Conservation (phyloP, 35 echinoderm and acorn worm genomes). For the Heliocidaris erythrogramma region DNA sequence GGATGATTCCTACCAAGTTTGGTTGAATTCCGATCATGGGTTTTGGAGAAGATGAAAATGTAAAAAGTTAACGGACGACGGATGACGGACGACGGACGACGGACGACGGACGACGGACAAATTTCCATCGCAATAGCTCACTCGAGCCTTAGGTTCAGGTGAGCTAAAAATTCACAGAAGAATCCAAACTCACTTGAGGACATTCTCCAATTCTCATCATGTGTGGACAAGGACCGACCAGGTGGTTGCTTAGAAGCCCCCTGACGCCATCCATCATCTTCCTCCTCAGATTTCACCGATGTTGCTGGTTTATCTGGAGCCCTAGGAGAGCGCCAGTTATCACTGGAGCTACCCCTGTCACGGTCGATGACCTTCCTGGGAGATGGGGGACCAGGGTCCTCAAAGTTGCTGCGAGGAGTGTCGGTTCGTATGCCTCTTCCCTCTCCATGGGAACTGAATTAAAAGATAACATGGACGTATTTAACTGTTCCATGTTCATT, state of each 20-base stretch:
- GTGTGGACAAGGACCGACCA: constrained; percentile 42
- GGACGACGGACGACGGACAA: too few species aligned
- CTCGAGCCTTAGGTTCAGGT: too few species aligned
- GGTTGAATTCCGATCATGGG: too few species aligned
- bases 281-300: constrained; percentile 68
- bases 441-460: not conserved
- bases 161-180: too few species aligned
- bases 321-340: constrained; percentile 87
- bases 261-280: constrained; percentile 72
- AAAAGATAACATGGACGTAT: not conserved
- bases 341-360: constrained; percentile 82
- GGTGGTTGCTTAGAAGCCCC: constrained; percentile 50
- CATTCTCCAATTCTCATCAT: constrained; percentile 83
- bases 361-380: constrained; percentile 83
- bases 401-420: constrained; percentile 59
- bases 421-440: constrained; percentile 56
- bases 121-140: too few species aligned
- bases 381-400: constrained; percentile 70
- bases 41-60: too few species aligned
- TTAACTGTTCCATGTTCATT: too few species aligned
- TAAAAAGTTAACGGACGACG: too few species aligned
- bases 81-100: too few species aligned
- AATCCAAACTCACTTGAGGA: not conserved
- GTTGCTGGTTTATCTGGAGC: constrained; percentile 33
- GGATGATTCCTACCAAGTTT: too few species aligned